Conservation (phyloP, 1,140 invertebrate species). For the Ceratosolen solmsi region DNA sequence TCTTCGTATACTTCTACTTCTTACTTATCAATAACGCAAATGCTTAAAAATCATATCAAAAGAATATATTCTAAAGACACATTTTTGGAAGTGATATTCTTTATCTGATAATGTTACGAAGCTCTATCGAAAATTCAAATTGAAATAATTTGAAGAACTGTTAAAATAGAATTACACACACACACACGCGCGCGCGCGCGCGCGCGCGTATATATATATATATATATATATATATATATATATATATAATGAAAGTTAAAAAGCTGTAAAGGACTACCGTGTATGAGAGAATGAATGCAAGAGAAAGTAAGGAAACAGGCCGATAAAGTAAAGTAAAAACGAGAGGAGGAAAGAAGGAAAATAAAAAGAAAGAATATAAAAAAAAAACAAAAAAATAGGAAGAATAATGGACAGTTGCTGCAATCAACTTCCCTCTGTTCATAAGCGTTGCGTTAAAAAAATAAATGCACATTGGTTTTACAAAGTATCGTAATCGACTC, state of each 20-base stretch:
- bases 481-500: background rate
- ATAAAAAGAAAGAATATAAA: background rate
- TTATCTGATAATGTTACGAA: background rate
- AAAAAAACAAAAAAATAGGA: background rate
- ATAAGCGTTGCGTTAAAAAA: background rate
- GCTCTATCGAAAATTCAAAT: background rate
- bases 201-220: too few relatives aligned
- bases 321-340: background rate
- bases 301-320: background rate
- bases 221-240: too few relatives aligned
- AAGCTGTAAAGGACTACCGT: too few relatives aligned
- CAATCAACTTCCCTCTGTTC: background rate
- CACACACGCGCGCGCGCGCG: too few relatives aligned
- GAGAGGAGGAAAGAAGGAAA: background rate
- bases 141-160: background rate
- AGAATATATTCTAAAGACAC: background rate
- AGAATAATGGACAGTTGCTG: background rate
- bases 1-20: too few relatives aligned
- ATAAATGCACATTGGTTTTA: background rate
- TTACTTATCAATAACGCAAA: too few relatives aligned
- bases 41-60: background rate
- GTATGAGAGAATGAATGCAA: background rate
- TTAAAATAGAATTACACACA: background rate
- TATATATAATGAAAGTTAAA: too few relatives aligned
- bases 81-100: background rate